These are phyloP conservation scores for Xenopus borealis DNA, from an alignment of 2,113 vertebrate species.

Conservation along the genomic window DNA sequence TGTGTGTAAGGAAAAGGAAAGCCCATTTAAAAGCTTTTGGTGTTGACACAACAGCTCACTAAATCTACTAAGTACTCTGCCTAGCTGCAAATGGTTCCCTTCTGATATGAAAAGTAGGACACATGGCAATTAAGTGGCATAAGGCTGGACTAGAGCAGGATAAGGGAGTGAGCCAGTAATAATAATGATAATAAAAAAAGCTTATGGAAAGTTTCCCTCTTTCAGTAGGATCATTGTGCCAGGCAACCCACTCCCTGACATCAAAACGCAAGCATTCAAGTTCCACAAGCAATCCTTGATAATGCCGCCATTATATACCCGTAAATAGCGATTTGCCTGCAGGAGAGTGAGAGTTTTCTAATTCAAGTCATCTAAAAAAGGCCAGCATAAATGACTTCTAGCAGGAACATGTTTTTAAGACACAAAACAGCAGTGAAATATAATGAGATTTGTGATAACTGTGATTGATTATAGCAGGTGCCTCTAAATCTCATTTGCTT, in stretches of 20 bases:
- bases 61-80: neutral
- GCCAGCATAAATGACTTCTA: neutral
- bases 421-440: neutral
- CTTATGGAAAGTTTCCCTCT: constrained; percentile 14
- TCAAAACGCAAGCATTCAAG: constrained; percentile 35
- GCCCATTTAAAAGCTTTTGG: too few species aligned
- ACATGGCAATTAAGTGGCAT: constrained; percentile 9
- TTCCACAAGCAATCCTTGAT: constrained; percentile 28
- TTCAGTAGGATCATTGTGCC: constrained; percentile 40
- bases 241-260: constrained; percentile 21
- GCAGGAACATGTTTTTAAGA: constrained; percentile 3
- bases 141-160: constrained; percentile 9
- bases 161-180: constrained; percentile 32
- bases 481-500: neutral
- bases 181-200: constrained; percentile 34
- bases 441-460: neutral
- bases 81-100: too few species aligned
- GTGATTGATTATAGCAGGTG: constrained; percentile 5
- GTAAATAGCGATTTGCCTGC: constrained; percentile 37
- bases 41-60: too few species aligned
- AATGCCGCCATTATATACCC: constrained; percentile 31
- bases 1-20: neutral
- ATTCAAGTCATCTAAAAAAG: constrained; percentile 10
- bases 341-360: constrained; percentile 7
- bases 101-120: neutral